Evolutionary conservation across 2,113 vertebrate genomes (phyloP), one percentile per base, ranked within the genome.

Genomic region (Thalassoma bifasciatum): DNA sequence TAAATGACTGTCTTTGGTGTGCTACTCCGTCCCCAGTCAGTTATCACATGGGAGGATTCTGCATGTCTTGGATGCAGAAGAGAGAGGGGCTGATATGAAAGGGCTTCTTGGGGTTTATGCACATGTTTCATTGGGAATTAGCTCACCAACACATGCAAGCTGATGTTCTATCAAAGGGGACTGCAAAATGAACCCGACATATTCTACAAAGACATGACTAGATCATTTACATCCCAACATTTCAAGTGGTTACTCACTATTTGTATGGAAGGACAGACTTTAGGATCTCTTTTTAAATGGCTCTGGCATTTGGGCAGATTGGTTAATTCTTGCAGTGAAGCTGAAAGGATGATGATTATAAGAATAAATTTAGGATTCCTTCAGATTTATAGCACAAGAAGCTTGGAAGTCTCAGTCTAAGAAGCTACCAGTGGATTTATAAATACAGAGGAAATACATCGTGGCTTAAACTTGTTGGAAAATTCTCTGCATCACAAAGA

Each of bases 1-100:
- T 75, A 90, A 90, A 93, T 91, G 17, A 83, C 40, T 77, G 69
- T 86, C 74, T 86, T 84, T 81, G 70, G 66, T 75, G 75, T 58
- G 80, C 53, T 57, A 65, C 81, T 68, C 26, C 68, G 73, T 85
- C 89, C 81, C 80, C 30, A 83, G 77, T 75, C 53, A 54, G 77
- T 81, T 85, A 81, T 85, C 81, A 80, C 85, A 79, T 74, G 79
- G 79, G 79, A 83, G 17, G 57, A 77, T 74, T 77, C 74, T 75
- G 67, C 49, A 63, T 42, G 77, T 83, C 67, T 84, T 86, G 75
- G 80, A 86, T 84, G 56, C 63, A 79, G 83, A 75, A 87, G 71
- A 87, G 52, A 87, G 52, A 69, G 52, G 54, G 42, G 59, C 52
- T 80, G 71, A 64, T 72, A 72, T 76, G 74, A 84, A 84, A 77